Evolutionary conservation across 2,888 invertebrate genomes (phyloP), one percentile per base, ranked within the genome.

Genomic region (Calliphora vomitoria): DNA sequence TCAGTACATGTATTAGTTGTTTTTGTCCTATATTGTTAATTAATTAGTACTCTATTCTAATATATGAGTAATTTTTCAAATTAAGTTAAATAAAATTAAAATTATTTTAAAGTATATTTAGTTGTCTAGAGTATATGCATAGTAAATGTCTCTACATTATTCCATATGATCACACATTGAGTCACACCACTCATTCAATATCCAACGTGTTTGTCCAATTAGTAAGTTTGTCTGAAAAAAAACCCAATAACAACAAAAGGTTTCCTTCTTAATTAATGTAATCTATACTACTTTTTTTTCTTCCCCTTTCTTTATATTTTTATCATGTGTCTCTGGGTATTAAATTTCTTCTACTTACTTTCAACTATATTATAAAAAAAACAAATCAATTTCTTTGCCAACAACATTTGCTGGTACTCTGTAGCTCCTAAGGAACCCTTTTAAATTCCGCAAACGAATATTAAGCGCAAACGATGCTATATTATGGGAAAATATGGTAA

Each of bases 401-500:
- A 44, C 44, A 44, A 44, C 11, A 44, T 11, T 44, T 44, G 44
- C 13, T 44, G 44, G 4, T 44, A 44, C 44, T 44, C 3, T 13
- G 44, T 58, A 58, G 87, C 74, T 74, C 15, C 69, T 81, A 38
- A 74, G 47, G 75, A 87, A 85, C 82, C 87, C 87, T 66, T 87
- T 85, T 58, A 79, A 75, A 75, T 75, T 79, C 13, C 87, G 87
- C 20, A 82, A 79, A 82, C 82, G 69, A 66, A 62, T 87, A 79
- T 79, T 85, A 69, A 82, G 82, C 58, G 64, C 74, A 38, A 62
- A 64, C 53, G 84, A 68, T 50, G 79, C 41, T 2, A 58, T 87
- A 58, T 85, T 87, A 69, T 87, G 87, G 87, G 87, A 87, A 50
- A 85, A 82, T 79, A 75, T 87, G 87, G 87, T 87, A 78, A 87